Conservation (phyloP, 2,797 vertebrate genomes). For the Coracias cyanogaster region DNA sequence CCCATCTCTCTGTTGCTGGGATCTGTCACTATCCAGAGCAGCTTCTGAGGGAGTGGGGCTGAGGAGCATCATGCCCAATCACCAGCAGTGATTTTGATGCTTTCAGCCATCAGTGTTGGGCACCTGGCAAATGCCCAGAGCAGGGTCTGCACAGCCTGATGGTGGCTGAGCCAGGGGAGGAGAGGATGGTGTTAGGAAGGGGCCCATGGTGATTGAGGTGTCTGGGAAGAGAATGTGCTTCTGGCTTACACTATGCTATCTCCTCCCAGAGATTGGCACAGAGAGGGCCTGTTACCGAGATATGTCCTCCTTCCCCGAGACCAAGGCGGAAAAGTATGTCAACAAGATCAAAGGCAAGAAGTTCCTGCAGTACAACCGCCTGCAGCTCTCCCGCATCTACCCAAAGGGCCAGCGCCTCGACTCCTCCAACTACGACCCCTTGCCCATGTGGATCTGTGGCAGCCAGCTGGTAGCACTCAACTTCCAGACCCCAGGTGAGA, state of each 20-base stretch:
- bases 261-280: constrained; percentile 90
- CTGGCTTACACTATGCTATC: background rate
- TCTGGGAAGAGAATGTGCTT: background rate
- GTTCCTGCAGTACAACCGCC: constrained; percentile 97
- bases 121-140: background rate
- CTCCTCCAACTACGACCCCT: constrained; percentile 97
- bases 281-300: constrained; percentile 96
- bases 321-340: constrained; percentile 97
- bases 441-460: constrained; percentile 99
- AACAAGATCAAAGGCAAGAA: constrained; percentile 97
- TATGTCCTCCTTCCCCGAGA: constrained; percentile 99
- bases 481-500: constrained; percentile 96
- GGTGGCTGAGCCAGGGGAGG: background rate
- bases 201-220: background rate
- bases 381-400: constrained; percentile 97
- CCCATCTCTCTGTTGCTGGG: background rate
- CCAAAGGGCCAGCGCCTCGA: constrained; percentile 96
- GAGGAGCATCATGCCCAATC: fast-evolving
- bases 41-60: background rate
- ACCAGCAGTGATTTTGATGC: fast-evolving
- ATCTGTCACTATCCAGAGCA: background rate
- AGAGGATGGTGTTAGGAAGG: background rate
- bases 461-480: constrained; percentile 98
- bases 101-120: background rate
- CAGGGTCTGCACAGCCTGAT: background rate